phyloP scores from a whole-genome alignment of 2,888 invertebrate species.

The Andrena fulva region DNA sequence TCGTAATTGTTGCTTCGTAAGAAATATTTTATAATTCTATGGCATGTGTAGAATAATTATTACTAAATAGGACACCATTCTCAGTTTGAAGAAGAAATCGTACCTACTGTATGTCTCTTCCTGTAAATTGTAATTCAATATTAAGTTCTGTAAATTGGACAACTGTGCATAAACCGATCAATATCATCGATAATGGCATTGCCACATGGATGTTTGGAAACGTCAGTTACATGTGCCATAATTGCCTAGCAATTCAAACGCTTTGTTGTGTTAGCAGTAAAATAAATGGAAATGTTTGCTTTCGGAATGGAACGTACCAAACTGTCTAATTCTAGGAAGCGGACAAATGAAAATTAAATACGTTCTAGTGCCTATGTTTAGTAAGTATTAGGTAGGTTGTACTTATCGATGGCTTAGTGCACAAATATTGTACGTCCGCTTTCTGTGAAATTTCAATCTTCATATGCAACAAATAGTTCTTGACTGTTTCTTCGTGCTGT shows the following conservation, averaged over 20 bases:
- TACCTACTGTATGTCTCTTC: neutral
- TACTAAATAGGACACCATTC: neutral
- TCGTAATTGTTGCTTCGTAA: too few species aligned
- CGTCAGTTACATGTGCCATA: slow-evolving; percentile 54
- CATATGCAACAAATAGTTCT: too few species aligned
- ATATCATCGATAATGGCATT: slow-evolving; percentile 45
- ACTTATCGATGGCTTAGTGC: too few species aligned
- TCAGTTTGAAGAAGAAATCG: neutral
- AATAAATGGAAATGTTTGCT: slow-evolving; percentile 15
- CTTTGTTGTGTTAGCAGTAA: neutral
- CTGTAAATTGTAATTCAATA: slow-evolving; percentile 8
- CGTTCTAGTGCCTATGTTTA: neutral
- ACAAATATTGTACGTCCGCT: too few species aligned
- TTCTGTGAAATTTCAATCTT: too few species aligned
- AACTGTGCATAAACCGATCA: slow-evolving; percentile 32
- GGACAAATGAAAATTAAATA: neutral
- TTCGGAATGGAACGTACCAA: neutral
- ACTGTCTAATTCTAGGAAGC: neutral
- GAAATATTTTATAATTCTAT: neutral
- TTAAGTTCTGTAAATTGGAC: slow-evolving; percentile 33
- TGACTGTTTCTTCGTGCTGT: too few species aligned
- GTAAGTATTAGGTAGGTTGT: neutral
- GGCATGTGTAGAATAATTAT: neutral
- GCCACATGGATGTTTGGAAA: slow-evolving; percentile 52
- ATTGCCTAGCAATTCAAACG: slow-evolving; percentile 41